These are phyloP conservation scores for Elmis aenea DNA, from an alignment of 2,888 invertebrate species.

Conservation along the genomic window DNA sequence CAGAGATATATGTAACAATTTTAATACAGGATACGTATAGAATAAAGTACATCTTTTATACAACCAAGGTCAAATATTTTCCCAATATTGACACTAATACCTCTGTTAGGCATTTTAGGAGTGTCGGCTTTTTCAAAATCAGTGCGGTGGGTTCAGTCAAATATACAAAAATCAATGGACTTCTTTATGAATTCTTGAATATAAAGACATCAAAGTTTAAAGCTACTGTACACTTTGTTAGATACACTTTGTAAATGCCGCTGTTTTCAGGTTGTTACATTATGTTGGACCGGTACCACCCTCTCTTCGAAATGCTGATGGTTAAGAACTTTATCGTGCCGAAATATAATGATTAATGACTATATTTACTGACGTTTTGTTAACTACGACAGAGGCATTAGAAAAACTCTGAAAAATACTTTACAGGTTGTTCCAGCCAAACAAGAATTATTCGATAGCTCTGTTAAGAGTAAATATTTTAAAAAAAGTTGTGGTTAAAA, in stretches of 20 bases:
- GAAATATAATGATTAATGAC: too few species aligned
- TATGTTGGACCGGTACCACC: constrained; percentile 16
- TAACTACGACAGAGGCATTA: too few species aligned
- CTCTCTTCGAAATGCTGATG: constrained; percentile 9
- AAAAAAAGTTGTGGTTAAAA: too few species aligned
- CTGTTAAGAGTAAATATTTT: too few species aligned
- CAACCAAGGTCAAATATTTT: constrained; percentile 16
- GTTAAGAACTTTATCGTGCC: constrained; percentile 6
- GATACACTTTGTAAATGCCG: constrained; percentile 16
- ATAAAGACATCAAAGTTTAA: constrained; percentile 20
- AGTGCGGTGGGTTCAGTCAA: constrained; percentile 5
- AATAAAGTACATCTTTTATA: too few species aligned
- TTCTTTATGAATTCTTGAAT: constrained; percentile 15
- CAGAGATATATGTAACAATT: too few species aligned
- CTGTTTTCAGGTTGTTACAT: constrained; percentile 14
- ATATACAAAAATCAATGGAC: constrained; percentile 19
- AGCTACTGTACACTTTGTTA: constrained; percentile 17
- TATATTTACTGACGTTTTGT: too few species aligned
- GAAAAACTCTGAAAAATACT: neutral
- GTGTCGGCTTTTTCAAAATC: constrained; percentile 15
- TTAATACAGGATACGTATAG: too few species aligned
- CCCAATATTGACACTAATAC: constrained; percentile 16
- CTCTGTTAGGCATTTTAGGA: constrained; percentile 3
- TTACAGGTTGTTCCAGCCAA: neutral
- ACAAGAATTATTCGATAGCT: constrained; percentile 1